Conservation (phyloP, 2,797 vertebrate species). For the Neosilurus mollespiculum region DNA sequence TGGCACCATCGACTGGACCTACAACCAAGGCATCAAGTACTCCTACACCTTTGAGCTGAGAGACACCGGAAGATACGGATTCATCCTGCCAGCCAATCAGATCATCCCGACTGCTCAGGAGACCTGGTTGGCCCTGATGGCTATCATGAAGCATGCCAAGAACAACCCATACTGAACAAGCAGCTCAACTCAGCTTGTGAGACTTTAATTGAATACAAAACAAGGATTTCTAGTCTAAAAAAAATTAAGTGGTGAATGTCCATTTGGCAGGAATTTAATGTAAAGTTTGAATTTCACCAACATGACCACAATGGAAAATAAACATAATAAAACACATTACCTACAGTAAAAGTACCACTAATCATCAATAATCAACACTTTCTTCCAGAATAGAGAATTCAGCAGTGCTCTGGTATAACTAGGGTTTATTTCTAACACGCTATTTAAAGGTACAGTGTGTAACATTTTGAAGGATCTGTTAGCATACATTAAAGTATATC, state of each 20-base stretch:
- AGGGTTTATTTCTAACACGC: background rate
- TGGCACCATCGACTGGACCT: constrained; percentile 87
- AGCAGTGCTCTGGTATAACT: background rate
- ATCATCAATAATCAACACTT: background rate
- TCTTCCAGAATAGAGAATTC: background rate
- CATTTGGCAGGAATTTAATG: background rate
- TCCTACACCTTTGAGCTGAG: constrained; percentile 93
- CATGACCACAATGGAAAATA: background rate
- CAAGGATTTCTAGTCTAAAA: background rate
- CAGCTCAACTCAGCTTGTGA: background rate
- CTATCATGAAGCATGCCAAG: constrained; percentile 80
- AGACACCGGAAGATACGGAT: constrained; percentile 85
- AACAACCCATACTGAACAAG: constrained; percentile 31
- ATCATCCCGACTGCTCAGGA: constrained; percentile 88
- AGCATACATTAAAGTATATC: no score
- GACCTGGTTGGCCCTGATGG: constrained; percentile 85
- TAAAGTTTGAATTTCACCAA: background rate
- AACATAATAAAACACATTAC: background rate
- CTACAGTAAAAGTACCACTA: background rate
- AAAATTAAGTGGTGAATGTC: background rate
- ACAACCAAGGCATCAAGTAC: constrained; percentile 89
- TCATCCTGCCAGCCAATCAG: constrained; percentile 86
- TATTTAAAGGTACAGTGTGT: background rate
- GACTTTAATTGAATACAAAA: background rate
- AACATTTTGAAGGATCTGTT: no score